A percentile compares a stretch with the other conserved stretches of the same genome.
These are phyloP conservation scores for Pteruthius melanotis DNA, from an alignment of 2,113 vertebrate species.

Conservation along the genomic window DNA sequence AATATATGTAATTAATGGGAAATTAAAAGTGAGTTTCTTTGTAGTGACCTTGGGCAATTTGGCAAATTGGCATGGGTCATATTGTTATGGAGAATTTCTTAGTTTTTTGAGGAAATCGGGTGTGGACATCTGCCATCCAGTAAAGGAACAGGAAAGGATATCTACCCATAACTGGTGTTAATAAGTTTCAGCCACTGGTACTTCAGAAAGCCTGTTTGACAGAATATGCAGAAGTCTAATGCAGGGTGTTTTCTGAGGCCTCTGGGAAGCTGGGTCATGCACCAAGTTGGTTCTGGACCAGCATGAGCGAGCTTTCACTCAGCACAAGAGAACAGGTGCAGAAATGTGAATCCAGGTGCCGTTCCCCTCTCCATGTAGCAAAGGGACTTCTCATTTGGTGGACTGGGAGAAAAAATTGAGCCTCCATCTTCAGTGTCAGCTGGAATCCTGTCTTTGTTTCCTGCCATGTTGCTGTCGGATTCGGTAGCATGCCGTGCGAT, in stretches of 20 bases:
- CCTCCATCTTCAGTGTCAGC: background rate
- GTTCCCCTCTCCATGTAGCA: background rate
- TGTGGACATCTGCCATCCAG: background rate
- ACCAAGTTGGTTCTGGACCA: background rate
- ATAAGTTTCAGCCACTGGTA: background rate
- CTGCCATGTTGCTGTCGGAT: background rate
- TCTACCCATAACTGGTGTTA: background rate
- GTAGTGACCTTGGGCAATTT: background rate
- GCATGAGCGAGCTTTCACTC: background rate
- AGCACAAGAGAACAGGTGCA: background rate
- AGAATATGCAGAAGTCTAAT: background rate
- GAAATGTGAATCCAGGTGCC: background rate
- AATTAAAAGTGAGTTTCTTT: background rate
- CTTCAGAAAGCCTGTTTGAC: background rate
- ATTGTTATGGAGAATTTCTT: background rate
- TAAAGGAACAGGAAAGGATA: background rate
- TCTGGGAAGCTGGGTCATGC: background rate
- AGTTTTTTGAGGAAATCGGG: background rate
- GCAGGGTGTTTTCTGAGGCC: background rate
- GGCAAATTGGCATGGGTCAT: background rate
- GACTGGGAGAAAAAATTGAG: background rate
- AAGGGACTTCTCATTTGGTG: background rate
- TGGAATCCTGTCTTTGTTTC: background rate
- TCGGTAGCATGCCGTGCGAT: background rate
- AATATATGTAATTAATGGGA: background rate